These are phyloP conservation scores for Drosophila littoralis DNA, from an alignment of 1,140 invertebrate genomes.

Conservation along the genomic window DNA sequence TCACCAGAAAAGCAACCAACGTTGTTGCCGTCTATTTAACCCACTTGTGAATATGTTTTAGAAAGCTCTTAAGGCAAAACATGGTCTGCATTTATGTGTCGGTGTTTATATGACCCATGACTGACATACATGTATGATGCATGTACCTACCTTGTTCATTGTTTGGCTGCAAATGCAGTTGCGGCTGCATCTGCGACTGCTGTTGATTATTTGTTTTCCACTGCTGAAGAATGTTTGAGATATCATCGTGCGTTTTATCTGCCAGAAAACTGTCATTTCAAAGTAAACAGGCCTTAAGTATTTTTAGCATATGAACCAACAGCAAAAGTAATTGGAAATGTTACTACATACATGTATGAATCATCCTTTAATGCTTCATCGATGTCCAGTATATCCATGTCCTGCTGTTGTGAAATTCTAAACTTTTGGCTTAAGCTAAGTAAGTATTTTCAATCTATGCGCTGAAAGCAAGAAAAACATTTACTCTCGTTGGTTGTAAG, in stretches of 20 bases:
- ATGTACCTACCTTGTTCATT: constrained; percentile 65
- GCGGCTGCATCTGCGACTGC: constrained; percentile 41
- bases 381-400: constrained; percentile 83
- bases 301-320: constrained; percentile 45
- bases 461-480: constrained; percentile 17
- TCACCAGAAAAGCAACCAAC: constrained; percentile 19
- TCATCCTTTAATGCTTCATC: constrained; percentile 83
- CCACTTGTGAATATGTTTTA: constrained; percentile 66
- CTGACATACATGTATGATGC: constrained; percentile 19
- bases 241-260: constrained; percentile 81
- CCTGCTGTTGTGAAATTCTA: constrained; percentile 32
- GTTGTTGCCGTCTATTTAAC: constrained; percentile 68
- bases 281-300: constrained; percentile 46
- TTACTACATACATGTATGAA: constrained; percentile 80
- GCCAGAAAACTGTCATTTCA: constrained; percentile 71
- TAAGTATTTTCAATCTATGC: constrained; percentile 11
- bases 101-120: constrained; percentile 5
- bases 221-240: constrained; percentile 81
- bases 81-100: constrained; percentile 19
- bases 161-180: constrained; percentile 49
- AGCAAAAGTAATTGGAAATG: constrained; percentile 25
- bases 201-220: constrained; percentile 82
- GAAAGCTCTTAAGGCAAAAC: constrained; percentile 58
- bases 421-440: constrained; percentile 41
- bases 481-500: not conserved